Percentiles rank a stretch among this genome's conserved stretches.
phyloP scores from a whole-genome alignment of 2,888 invertebrate genomes.

The Meta bourneti region DNA sequence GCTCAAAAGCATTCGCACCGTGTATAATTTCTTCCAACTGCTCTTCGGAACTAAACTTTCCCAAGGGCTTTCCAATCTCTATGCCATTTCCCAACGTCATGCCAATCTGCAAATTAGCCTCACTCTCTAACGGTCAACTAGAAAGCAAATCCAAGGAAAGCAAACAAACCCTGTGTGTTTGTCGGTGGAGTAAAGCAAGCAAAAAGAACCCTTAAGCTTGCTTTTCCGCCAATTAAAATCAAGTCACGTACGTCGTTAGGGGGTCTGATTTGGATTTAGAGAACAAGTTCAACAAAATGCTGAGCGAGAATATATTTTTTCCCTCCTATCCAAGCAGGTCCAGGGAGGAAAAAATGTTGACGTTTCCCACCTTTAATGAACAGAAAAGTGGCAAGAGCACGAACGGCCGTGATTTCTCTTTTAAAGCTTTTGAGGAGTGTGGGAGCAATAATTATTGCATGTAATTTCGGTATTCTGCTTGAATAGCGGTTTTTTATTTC shows the following conservation, averaged over 20 bases:
- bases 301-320: conserved; percentile 32
- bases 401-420: conserved; percentile 21
- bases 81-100: not conserved
- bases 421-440: conserved; percentile 23
- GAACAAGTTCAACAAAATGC: conserved; percentile 65
- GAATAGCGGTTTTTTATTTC: conserved; percentile 19
- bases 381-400: conserved; percentile 37
- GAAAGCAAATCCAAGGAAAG: conserved; percentile 34
- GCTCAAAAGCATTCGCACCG: no score
- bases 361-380: conserved; percentile 57
- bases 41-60: conserved; percentile 14
- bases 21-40: not conserved
- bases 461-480: conserved; percentile 30
- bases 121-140: conserved; percentile 24
- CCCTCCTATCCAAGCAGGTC: no score
- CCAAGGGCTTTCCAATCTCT: not conserved
- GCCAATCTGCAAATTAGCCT: conserved; percentile 39
- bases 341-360: conserved; percentile 46
- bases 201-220: conserved; percentile 41
- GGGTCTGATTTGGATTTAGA: conserved; percentile 62
- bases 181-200: not conserved
- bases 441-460: conserved; percentile 47
- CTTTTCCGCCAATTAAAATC: conserved; percentile 67
- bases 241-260: conserved; percentile 64
- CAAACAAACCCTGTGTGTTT: conserved; percentile 15